Percentiles rank a stretch among this genome's conserved stretches.
These are phyloP conservation scores for Rallus crepitans DNA, from an alignment of 2,797 vertebrate species.

Conservation along the genomic window DNA sequence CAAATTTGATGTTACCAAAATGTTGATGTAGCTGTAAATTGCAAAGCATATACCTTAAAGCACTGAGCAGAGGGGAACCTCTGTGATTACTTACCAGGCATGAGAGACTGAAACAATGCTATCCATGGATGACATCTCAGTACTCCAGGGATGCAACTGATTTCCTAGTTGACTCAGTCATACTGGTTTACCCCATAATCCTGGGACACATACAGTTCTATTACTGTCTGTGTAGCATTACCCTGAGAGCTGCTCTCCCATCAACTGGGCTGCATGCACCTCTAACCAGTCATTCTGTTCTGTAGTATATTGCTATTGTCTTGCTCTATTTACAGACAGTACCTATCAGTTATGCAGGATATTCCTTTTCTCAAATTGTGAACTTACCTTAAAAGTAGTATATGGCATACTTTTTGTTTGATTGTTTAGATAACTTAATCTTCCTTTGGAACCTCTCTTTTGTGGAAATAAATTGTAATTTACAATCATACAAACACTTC, in stretches of 20 bases:
- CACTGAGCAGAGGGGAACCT: neutral
- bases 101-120: neutral
- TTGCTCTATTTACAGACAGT: neutral
- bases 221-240: neutral
- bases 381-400: neutral
- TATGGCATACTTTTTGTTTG: neutral
- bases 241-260: neutral
- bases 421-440: neutral
- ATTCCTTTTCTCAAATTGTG: neutral
- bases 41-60: neutral
- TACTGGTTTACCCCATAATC: neutral
- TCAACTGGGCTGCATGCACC: neutral
- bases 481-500: neutral
- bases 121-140: too few species aligned
- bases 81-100: neutral
- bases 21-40: neutral
- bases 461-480: neutral
- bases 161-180: neutral
- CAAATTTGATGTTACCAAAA: neutral
- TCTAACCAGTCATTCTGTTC: neutral
- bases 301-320: neutral
- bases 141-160: neutral
- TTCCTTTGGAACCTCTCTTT: neutral
- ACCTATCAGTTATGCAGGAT: neutral
- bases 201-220: neutral